These are phyloP conservation scores for Pogonophryne albipinna DNA, from an alignment of 2,797 vertebrate species.

Conservation along the genomic window DNA sequence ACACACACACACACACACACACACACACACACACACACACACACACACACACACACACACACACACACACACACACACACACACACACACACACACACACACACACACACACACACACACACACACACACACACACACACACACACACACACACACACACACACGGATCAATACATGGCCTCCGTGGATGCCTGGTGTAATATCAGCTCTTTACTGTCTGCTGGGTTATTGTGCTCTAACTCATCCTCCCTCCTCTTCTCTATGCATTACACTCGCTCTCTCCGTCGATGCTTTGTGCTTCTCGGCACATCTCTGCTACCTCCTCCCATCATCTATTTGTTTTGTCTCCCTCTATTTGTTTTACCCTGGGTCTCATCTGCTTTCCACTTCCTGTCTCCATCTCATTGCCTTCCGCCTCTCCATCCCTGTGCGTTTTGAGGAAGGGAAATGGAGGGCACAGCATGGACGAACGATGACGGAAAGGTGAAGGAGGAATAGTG, in stretches of 20 bases:
- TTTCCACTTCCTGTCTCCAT: constrained; percentile 28
- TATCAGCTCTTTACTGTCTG: constrained; percentile 84
- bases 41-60: constrained; percentile 24
- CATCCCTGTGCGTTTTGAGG: constrained; percentile 1
- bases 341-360: constrained; percentile 19
- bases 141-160: constrained; percentile 32
- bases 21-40: constrained; percentile 29
- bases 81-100: constrained; percentile 26
- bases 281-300: constrained; percentile 45
- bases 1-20: constrained; percentile 22
- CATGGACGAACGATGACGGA: constrained; percentile 8
- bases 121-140: constrained; percentile 16
- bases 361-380: not conserved
- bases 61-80: constrained; percentile 17
- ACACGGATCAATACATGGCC: constrained; percentile 81
- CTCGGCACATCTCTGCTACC: constrained; percentile 37
- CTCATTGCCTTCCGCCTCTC: constrained; percentile 10
- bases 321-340: constrained; percentile 34
- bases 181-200: constrained; percentile 82
- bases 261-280: constrained; percentile 55
- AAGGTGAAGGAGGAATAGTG: constrained; percentile 35
- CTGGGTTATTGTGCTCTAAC: constrained; percentile 85
- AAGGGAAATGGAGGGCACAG: constrained; percentile 16
- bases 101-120: too few relatives aligned
- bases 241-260: constrained; percentile 78